phyloP scores from a whole-genome alignment of 2,888 invertebrate genomes.

The Pristionchus japonicus region DNA sequence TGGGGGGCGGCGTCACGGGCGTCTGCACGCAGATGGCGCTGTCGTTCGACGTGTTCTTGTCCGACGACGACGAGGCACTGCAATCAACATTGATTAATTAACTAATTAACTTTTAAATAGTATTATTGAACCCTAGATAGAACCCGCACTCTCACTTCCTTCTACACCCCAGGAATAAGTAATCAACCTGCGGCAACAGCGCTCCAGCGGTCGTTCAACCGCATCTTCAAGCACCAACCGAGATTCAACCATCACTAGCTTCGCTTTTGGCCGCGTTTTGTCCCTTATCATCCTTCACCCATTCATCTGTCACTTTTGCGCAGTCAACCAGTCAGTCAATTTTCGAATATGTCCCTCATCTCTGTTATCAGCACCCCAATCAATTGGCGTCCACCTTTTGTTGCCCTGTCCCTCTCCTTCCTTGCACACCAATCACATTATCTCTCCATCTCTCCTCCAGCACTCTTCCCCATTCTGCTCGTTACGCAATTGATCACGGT shows the following conservation, averaged over 20 bases:
- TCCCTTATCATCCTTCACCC: background rate
- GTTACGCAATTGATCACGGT: conserved; percentile 22
- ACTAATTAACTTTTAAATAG: background rate
- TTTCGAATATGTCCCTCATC: background rate
- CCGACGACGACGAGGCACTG: conserved; percentile 44
- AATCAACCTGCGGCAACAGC: background rate
- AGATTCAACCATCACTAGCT: conserved; percentile 29
- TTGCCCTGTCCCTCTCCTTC: background rate
- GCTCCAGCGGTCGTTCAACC: background rate
- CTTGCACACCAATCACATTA: background rate
- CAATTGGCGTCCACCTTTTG: conserved; percentile 19
- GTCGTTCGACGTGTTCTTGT: conserved; percentile 47
- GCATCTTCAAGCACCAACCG: background rate
- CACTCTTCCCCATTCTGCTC: background rate
- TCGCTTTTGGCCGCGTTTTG: background rate
- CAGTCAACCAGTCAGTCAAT: conserved; percentile 14
- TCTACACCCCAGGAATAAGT: background rate
- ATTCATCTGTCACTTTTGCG: background rate
- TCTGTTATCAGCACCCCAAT: conserved; percentile 7
- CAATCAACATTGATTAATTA: background rate
- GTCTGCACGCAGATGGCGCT: conserved; percentile 44
- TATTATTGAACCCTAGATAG: background rate
- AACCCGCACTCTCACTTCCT: background rate
- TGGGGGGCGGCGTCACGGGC: conserved; percentile 3
- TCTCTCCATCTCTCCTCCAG: background rate